Base-by-base conservation (phyloP, 2,888 invertebrate species). In the Sesia bembeciformis region DNA sequence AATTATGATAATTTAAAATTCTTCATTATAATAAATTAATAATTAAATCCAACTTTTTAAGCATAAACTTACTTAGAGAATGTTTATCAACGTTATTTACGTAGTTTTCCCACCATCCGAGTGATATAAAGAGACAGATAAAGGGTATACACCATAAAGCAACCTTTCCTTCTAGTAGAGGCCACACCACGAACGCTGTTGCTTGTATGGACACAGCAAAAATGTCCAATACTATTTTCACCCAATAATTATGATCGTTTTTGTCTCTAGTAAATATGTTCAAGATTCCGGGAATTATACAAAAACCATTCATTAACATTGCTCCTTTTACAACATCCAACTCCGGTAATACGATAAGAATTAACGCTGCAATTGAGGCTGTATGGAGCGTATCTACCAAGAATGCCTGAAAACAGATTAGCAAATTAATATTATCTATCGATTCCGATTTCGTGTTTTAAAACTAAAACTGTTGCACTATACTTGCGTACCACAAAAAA, bases 101-200 rank as follows among this genome's bases (percentile, higher is more conserved):
- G 74, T 91, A 96, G 77, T 96, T 96, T 74, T 94, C 94, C 96
- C 96, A 96, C 95, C 96, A 97, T 39, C 94, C 93, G 51, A 93
- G 84, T 0, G 96, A 96, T 54, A 93, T 91, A 40, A 95, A 82
- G 40, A 94, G 64, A 53, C 94, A 84, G 3, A 94, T 91, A 3
- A 93, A 61, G 0, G 94, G 93, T 58, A 93, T 91, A 7, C 91
- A 72, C 92, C 93, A 94, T 5, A 93, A 72, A 23, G 73, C 60
- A 3, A 81, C 72, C 1, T 82, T 81, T 3, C 84, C 77, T 52
- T 91, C 83, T 41, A 92, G 68, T 5, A 93, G 68, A 0, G 94
- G 93, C 94, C 94, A 95, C 4, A 93, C 84, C 3, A 95, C 76
- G 58, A 95, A 91, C 3, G 93, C 93, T 3, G 92, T 91, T 0